Evolutionary conservation across 64 coral and sea anemone genomes (phyloP).

Genomic region (Porites lutea): DNA sequence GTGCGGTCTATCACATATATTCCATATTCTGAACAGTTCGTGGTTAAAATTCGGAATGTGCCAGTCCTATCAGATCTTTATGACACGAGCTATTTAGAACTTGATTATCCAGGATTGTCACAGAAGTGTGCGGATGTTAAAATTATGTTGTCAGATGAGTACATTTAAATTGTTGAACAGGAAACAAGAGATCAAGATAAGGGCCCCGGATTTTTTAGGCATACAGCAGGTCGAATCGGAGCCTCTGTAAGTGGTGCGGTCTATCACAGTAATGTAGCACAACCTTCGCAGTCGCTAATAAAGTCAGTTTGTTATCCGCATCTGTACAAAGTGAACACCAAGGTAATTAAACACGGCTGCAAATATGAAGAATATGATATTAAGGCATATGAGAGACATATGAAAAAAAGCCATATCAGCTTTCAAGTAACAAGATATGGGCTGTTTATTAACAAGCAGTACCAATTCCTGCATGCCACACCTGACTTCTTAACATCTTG

Average conservation of each 20-base stretch:
- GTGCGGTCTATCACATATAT: conserved; percentile 51
- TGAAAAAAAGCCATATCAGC: conserved; percentile 39
- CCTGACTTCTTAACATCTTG: too few relatives aligned
- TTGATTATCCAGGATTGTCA: conserved; percentile 53
- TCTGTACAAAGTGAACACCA: conserved; percentile 50
- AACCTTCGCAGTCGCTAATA: conserved; percentile 40
- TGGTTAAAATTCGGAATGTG: conserved; percentile 58
- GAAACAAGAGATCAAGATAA: conserved; percentile 40
- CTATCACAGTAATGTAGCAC: conserved; percentile 5
- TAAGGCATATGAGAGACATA: conserved; percentile 32
- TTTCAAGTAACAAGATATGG: conserved; percentile 51
- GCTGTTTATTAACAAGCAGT: conserved; percentile 50
- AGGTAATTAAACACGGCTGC: conserved; percentile 28
- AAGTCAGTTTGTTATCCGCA: conserved; percentile 48
- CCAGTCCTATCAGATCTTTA: conserved; percentile 48
- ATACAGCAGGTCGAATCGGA: conserved; percentile 17
- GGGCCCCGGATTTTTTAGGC: conserved; percentile 47
- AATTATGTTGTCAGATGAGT: conserved; percentile 33
- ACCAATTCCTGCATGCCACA: neutral
- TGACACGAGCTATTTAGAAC: conserved; percentile 59
- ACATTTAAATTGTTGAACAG: conserved; percentile 49
- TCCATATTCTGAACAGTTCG: conserved; percentile 60
- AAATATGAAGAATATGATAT: conserved; percentile 47
- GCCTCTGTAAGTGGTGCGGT: conserved; percentile 46
- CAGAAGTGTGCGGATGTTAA: conserved; percentile 56